Evolutionary conservation across 2,888 invertebrate genomes (phyloP), one percentile per base, ranked within the genome.

Genomic region (Agriopis leucophaearia): DNA sequence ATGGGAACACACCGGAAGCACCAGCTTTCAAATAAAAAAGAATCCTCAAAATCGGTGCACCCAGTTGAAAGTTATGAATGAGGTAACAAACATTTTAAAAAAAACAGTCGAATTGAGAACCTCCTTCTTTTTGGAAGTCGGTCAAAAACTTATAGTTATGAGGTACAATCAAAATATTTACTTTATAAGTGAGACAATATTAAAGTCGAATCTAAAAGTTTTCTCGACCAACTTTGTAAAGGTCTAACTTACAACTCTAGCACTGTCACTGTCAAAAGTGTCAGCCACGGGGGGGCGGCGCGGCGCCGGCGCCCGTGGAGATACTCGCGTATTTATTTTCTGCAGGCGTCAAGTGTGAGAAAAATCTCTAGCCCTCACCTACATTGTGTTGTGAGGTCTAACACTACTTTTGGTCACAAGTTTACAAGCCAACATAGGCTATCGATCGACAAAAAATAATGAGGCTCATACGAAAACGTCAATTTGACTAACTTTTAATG

Each of bases 341-440:
- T 57, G 38, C 68, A 44, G 40, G 48, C 55, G 52, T 77, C 73
- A 82, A 89, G 89, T 91, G 92, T 91, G 91, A 92, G 92, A 92
- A 91, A 90, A 91, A 89, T 90, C 79, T 78, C 84, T 91, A 90
- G 86, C 92, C 92, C 90, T 91, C 90, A 92, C 92, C 92, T 89
- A 92, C 77, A 82, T 86, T 72, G 18, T 27, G 15, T 86, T 72
- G 18, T 27, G 15, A 35, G 51, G 50, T 10, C 60, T 51, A 16
- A 36, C 58, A 15, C 8, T 35, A 16, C 40, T 16, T 18, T 12
- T 16, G 12, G 6, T 42, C 18, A 60, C 56, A 65, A 65, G 40
- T 59, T 27, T n/a, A 47, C 52, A 52, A 64, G 42, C 36, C 42
- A 10, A 5, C 6, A n/a, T 44, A n/a, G 44, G 13, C n/a, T 44